phyloP scores from a whole-genome alignment of 2,888 invertebrate genomes.

The Tethea ocularis region DNA sequence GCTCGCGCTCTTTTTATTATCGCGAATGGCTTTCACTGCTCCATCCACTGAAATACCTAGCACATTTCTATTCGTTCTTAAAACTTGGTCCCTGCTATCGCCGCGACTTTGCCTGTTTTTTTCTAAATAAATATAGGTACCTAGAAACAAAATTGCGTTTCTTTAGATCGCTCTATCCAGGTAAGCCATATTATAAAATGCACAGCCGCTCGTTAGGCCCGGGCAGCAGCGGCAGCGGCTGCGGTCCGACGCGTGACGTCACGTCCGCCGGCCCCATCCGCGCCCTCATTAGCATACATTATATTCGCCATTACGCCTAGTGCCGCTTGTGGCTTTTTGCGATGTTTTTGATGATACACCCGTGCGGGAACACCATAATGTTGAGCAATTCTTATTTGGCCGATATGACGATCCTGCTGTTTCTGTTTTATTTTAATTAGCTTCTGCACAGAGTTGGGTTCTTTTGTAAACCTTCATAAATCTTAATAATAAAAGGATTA shows the following conservation, averaged over 20 bases:
- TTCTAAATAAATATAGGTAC: background rate
- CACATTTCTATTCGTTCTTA: conserved; percentile 26
- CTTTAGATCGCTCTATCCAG: conserved; percentile 34
- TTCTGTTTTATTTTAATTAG: conserved; percentile 34
- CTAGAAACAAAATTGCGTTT: conserved; percentile 22
- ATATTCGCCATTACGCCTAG: conserved; percentile 76
- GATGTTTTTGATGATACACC: conserved; percentile 69
- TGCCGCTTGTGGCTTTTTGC: conserved; percentile 68
- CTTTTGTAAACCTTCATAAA: background rate
- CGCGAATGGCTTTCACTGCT: conserved; percentile 52
- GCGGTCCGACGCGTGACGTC: conserved; percentile 79
- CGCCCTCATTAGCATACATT: conserved; percentile 82
- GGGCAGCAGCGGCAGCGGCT: conserved; percentile 57
- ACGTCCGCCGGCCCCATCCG: conserved; percentile 69
- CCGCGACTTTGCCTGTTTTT: background rate
- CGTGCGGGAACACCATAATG: conserved; percentile 42
- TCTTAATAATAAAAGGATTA: background rate
- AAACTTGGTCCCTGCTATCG: background rate
- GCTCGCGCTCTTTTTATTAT: conserved; percentile 68
- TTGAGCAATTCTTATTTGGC: conserved; percentile 44
- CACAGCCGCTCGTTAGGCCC: conserved; percentile 76
- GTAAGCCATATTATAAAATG: conserved; percentile 68
- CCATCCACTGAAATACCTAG: conserved; percentile 43
- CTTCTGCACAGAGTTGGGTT: background rate
- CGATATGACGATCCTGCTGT: conserved; percentile 28